Conservation (phyloP, 2,113 vertebrate species). For the Oreochromis niloticus region DNA sequence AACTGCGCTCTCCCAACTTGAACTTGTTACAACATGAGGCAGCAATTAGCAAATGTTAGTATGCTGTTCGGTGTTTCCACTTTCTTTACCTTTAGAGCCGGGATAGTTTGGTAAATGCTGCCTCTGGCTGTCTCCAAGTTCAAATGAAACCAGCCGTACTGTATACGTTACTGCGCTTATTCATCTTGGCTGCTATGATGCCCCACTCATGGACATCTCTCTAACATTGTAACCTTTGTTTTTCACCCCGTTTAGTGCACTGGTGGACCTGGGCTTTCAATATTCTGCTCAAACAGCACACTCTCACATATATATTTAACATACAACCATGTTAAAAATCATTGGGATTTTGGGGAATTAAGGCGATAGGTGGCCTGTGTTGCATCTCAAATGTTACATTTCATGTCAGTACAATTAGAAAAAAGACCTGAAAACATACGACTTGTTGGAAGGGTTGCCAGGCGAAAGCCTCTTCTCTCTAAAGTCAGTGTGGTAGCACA, state of each 20-base stretch:
- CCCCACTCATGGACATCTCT: background rate
- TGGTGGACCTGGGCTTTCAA: background rate
- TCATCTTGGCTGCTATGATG: background rate
- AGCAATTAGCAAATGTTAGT: background rate
- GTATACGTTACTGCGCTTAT: background rate
- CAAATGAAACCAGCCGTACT: background rate
- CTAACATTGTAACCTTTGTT: background rate
- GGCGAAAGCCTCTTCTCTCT: background rate
- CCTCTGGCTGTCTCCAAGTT: background rate
- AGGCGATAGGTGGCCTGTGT: background rate
- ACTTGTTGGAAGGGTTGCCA: background rate
- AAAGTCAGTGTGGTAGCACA: background rate
- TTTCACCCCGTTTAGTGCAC: background rate
- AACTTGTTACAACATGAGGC: background rate
- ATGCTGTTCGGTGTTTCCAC: background rate
- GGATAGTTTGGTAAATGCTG: background rate
- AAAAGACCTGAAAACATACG: background rate
- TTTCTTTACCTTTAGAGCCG: background rate
- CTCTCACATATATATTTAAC: background rate
- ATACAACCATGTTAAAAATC: background rate
- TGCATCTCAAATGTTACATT: background rate
- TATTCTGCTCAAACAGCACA: background rate
- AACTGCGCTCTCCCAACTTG: background rate
- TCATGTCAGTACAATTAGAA: background rate
- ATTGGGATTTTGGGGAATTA: fast-evolving